phyloP scores from a whole-genome alignment of 2,113 vertebrate genomes.

The Agelaius tricolor region DNA sequence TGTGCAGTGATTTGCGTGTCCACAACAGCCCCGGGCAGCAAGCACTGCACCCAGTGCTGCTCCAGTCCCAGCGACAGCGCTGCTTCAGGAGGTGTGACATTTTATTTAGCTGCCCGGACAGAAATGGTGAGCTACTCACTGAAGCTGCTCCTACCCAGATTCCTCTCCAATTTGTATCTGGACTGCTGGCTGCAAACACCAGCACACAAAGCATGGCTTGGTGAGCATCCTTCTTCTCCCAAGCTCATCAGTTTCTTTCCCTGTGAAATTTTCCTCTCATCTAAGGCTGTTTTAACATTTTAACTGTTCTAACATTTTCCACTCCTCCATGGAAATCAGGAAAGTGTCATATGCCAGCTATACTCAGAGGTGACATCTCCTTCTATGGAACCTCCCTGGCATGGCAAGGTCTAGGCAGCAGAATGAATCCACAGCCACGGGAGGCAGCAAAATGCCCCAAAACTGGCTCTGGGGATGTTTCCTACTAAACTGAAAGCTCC shows the following conservation, averaged over 20 bases:
- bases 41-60: accelerated
- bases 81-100: neutral
- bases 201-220: accelerated
- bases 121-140: neutral
- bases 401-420: neutral
- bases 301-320: neutral
- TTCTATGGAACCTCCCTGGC: neutral
- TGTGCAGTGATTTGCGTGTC: accelerated
- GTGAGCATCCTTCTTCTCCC: neutral
- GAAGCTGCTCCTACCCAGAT: neutral
- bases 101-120: neutral
- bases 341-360: neutral
- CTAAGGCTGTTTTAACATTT: neutral
- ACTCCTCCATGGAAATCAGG: neutral
- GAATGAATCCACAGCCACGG: accelerated
- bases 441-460: neutral
- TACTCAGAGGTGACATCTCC: neutral
- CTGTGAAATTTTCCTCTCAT: neutral
- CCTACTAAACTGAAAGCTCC: neutral
- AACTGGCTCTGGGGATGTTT: neutral
- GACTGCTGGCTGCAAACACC: neutral
- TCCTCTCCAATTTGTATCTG: neutral
- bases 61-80: neutral
- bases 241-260: neutral
- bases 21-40: neutral